Base-by-base conservation (phyloP, 2,888 invertebrate genomes). In the Sesamia inferens region DNA sequence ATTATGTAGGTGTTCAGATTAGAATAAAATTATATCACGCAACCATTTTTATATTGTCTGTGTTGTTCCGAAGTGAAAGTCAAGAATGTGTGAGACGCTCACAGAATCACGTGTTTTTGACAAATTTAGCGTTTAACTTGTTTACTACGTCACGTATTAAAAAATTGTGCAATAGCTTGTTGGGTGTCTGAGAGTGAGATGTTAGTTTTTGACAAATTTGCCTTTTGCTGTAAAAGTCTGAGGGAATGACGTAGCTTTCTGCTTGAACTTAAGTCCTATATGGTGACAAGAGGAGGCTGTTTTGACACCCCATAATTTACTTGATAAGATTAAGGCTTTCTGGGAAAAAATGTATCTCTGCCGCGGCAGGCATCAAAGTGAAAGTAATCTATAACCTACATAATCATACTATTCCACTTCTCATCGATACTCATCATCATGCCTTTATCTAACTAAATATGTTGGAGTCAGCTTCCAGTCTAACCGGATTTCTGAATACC, bases 61-160 rank as follows among this genome's bases (percentile, higher is more conserved):
- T 47, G 31, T 31, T 66, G 19, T 14, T 44, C 16, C 47, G 5
- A 57, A 73, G 78, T 69, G 82, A 78, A 80, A 82, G 79, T 78
- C 44, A 67, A 67, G 63, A 79, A 76, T 69, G 73, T 47, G 58
- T 64, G 59, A 66, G 19, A 62, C 24, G 31, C n/a, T 51, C 58
- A 54, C 7, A 64, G n/a, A 47, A 59, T 63, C 62, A 62, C 66
- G 63, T 72, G 63, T 39, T 66, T 67, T 61, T 59, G 67, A 61
- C 71, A 72, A 63, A 59, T 72, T 68, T 59, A 48, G 67, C 19
- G 48, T 44, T 31, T 31, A 31, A 31, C 11, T 61, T 19, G 55
- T 22, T 74, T 48, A 69, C 51, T 7, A 57, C 47, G 47, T 61
- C 55, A 11, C 31, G 31, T 64, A 31, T 59, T 16, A 44, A 42